These are phyloP conservation scores for Bubo blakistoni DNA, from an alignment of 2,113 vertebrate genomes.

Conservation along the genomic window DNA sequence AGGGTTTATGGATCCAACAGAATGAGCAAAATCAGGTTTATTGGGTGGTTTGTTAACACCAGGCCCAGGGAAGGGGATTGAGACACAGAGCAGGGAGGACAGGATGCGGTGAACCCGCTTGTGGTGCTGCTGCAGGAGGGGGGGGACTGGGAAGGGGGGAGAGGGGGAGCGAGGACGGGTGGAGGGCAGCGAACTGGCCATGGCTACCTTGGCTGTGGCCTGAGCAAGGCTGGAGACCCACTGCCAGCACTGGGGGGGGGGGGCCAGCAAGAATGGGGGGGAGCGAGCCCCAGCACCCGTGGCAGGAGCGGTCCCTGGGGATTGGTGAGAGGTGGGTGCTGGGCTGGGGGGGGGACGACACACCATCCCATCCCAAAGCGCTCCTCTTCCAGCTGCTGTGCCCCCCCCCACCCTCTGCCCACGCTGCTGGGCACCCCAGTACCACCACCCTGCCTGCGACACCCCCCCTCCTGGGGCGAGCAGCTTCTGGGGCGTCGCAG, in stretches of 20 bases:
- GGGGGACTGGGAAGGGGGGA: neutral
- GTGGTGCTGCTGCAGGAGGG: neutral
- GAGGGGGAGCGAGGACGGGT: no score
- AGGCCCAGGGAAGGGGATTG: neutral
- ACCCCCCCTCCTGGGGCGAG: rapidly evolving
- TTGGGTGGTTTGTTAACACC: neutral
- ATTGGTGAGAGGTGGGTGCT: neutral
- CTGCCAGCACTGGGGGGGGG: neutral
- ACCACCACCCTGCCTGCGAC: neutral
- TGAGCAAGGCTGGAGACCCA: neutral
- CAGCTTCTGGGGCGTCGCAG: rapidly evolving
- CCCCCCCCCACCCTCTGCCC: neutral
- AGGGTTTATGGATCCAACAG: neutral
- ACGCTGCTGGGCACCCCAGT: rapidly evolving
- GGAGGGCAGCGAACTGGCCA: neutral
- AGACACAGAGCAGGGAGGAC: neutral
- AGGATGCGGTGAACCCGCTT: neutral
- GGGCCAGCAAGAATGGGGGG: neutral
- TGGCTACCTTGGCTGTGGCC: neutral
- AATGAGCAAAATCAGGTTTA: neutral
- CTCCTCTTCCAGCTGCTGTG: constrained; percentile 14
- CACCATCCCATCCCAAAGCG: neutral
- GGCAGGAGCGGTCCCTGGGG: neutral
- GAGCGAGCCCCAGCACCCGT: neutral
- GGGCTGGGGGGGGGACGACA: neutral